Percentiles rank a stretch among this genome's conserved stretches.
phyloP scores from a whole-genome alignment of 1,140 invertebrate genomes.

The Zaprionus capensis region DNA sequence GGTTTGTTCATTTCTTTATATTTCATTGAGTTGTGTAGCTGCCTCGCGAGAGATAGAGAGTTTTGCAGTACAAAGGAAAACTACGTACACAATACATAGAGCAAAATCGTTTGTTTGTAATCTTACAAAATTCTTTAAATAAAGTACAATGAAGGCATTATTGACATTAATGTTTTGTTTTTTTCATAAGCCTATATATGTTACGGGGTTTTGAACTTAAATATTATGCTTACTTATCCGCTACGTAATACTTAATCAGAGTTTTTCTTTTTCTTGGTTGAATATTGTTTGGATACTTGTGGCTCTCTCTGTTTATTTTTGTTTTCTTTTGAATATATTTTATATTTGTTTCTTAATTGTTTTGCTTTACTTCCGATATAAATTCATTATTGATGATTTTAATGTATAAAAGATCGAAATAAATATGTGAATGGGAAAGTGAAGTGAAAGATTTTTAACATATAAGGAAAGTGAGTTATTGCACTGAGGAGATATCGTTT shows the following conservation, averaged over 20 bases:
- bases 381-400: slow-evolving; percentile 49
- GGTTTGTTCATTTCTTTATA: slow-evolving; percentile 43
- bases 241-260: slow-evolving; percentile 82
- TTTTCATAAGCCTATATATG: slow-evolving; percentile 42
- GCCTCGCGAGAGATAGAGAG: not conserved
- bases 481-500: slow-evolving; percentile 67
- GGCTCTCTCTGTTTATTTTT: slow-evolving; percentile 20
- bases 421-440: slow-evolving; percentile 47
- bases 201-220: slow-evolving; percentile 59
- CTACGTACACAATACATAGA: slow-evolving; percentile 57
- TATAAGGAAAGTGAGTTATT: slow-evolving; percentile 52
- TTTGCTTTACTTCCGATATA: slow-evolving; percentile 39
- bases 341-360: slow-evolving; percentile 46
- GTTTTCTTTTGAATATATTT: slow-evolving; percentile 33
- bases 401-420: slow-evolving; percentile 54
- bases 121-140: slow-evolving; percentile 53
- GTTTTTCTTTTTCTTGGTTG: slow-evolving; percentile 49
- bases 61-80: slow-evolving; percentile 26
- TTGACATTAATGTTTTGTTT: slow-evolving; percentile 38
- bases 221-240: slow-evolving; percentile 54
- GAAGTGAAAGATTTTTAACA: slow-evolving; percentile 38
- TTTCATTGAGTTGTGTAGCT: slow-evolving; percentile 38
- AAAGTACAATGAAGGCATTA: slow-evolving; percentile 52
- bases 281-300: slow-evolving; percentile 45
- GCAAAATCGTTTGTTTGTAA: slow-evolving; percentile 42